phyloP scores from a whole-genome alignment of 2,888 invertebrate genomes.

The Podabrus alpinus region DNA sequence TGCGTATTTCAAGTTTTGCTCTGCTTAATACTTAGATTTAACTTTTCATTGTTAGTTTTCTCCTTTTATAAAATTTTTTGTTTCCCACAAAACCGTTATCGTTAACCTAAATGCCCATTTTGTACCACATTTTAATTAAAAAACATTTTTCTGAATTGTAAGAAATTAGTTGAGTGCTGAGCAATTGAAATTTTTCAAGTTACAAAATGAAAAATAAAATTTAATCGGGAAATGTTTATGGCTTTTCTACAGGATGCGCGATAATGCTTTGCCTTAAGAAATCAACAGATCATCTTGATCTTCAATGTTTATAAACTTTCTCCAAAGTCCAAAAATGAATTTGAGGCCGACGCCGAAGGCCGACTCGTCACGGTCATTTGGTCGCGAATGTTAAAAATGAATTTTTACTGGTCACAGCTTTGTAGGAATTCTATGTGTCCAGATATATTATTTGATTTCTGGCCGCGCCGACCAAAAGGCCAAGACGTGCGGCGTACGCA shows the following conservation, averaged over 20 bases:
- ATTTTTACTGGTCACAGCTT: no score
- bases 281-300: no score
- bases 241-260: not conserved
- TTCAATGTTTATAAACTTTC: no score
- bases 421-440: no score
- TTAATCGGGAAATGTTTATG: not conserved
- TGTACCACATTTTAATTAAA: slow-evolving; percentile 2
- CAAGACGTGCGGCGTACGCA: no score
- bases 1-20: slow-evolving; percentile 30
- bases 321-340: no score
- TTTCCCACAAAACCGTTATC: not conserved
- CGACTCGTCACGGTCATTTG: no score
- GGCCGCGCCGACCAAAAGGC: no score
- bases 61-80: slow-evolving; percentile 3
- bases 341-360: no score
- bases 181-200: not conserved
- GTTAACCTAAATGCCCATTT: slow-evolving; percentile 2
- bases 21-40: not conserved
- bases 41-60: slow-evolving; percentile 11
- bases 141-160: slow-evolving; percentile 1
- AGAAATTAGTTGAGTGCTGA: not conserved
- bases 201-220: not conserved
- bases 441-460: no score
- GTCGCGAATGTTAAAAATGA: no score
- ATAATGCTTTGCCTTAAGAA: no score